Evolutionary conservation across 2,113 vertebrate species (phyloP).

Genomic region (Leiothrix lutea): DNA sequence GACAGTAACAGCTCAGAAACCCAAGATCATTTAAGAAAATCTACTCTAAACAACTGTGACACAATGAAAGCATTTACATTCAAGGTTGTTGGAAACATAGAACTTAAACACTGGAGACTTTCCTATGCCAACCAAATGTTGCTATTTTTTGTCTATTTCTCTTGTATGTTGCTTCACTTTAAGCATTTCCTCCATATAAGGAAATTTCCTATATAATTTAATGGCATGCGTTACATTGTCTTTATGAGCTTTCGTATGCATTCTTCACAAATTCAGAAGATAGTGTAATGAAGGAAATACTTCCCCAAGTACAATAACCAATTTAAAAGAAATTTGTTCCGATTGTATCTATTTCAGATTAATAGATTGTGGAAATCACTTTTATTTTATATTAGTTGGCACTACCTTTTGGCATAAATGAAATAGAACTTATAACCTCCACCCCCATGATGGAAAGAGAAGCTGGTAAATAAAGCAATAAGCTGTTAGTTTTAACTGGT

Average conservation of each 20-base stretch:
- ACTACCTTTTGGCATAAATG: conserved; percentile 54
- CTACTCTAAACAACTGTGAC: conserved; percentile 71
- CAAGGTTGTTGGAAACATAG: neutral
- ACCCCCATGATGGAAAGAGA: neutral
- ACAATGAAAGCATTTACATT: conserved; percentile 51
- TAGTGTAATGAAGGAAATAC: neutral
- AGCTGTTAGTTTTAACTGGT: conserved; percentile 54
- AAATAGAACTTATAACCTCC: conserved; percentile 23
- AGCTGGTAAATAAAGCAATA: conserved; percentile 59
- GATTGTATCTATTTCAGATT: conserved; percentile 71
- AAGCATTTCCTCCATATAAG: neutral
- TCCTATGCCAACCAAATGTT: neutral
- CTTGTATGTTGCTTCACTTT: conserved; percentile 10
- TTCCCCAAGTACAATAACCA: neutral
- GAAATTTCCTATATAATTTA: conserved; percentile 7
- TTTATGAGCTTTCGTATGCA: conserved; percentile 35
- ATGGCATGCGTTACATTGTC: conserved; percentile 20
- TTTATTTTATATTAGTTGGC: conserved; percentile 48
- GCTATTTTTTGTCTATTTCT: conserved; percentile 9
- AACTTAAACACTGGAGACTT: neutral
- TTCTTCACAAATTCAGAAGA: conserved; percentile 1
- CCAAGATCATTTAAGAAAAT: conserved; percentile 63
- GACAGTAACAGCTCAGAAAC: conserved; percentile 79
- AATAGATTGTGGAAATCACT: conserved; percentile 71
- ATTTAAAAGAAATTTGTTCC: conserved; percentile 61